Percentiles rank a stretch among this genome's conserved stretches.
Conservation (phyloP, 1,140 invertebrate species). For the Hydropsyche tenuis region DNA sequence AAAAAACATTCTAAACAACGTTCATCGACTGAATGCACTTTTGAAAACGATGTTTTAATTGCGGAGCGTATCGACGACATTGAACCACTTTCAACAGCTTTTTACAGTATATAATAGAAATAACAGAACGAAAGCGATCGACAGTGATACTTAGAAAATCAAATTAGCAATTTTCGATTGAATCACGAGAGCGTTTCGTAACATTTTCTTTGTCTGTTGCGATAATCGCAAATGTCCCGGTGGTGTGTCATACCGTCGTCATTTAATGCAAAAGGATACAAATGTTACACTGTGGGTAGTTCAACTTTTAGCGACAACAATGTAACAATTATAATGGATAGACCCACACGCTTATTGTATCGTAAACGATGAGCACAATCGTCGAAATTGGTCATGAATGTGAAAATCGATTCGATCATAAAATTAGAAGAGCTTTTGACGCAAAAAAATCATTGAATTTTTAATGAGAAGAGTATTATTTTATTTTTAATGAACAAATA, state of each 20-base stretch:
- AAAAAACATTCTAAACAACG: neutral
- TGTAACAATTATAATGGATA: no score
- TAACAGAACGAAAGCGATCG: neutral
- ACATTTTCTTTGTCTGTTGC: neutral
- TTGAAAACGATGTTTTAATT: neutral
- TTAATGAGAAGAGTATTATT: no score
- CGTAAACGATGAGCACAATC: neutral
- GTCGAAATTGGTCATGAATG: neutral
- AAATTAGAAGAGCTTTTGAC: neutral
- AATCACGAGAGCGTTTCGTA: neutral
- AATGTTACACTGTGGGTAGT: neutral
- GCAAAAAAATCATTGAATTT: neutral
- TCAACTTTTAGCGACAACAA: neutral
- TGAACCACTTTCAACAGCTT: slow-evolving; percentile 14
- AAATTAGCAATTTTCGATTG: neutral
- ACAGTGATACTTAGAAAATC: neutral
- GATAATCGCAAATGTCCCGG: neutral
- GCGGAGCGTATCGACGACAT: neutral
- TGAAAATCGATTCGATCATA: neutral
- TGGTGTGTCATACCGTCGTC: neutral
- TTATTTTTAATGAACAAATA: no score
- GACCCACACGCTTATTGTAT: neutral
- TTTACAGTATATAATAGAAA: neutral
- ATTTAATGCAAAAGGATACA: no score
- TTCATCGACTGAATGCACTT: neutral